phyloP scores from a whole-genome alignment of 2,113 vertebrate species.

The Pagrus major region DNA sequence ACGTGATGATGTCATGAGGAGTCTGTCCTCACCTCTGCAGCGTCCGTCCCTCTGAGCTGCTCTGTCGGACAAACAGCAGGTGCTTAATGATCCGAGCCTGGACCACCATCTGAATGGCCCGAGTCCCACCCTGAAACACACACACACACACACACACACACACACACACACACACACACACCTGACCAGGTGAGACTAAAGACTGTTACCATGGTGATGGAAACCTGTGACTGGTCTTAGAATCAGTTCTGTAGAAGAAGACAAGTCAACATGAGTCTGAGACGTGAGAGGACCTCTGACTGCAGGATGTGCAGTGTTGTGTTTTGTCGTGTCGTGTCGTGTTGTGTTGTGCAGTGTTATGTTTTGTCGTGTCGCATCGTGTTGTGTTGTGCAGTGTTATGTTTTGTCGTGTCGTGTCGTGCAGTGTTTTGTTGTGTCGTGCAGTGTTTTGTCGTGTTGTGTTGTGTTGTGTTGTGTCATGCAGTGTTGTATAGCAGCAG shows the following conservation, averaged over 20 bases:
- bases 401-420: too few relatives aligned
- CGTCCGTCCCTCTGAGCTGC: slow-evolving; percentile 48
- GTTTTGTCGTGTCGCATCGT: too few relatives aligned
- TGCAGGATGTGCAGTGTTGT: too few relatives aligned
- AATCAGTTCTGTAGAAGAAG: neutral
- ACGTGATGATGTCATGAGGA: neutral
- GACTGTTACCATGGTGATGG: neutral
- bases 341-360: too few relatives aligned
- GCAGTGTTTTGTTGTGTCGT: too few relatives aligned
- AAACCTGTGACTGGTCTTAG: neutral
- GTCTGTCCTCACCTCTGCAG: slow-evolving; percentile 81
- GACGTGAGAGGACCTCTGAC: too few relatives aligned
- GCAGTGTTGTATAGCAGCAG: too few relatives aligned
- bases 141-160: slow-evolving; percentile 54
- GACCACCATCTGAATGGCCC: slow-evolving; percentile 87
- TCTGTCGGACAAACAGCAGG: slow-evolving; percentile 83
- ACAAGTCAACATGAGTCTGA: neutral
- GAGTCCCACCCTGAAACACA: slow-evolving; percentile 83
- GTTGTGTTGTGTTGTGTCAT: too few relatives aligned
- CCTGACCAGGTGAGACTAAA: slow-evolving; percentile 33
- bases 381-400: too few relatives aligned
- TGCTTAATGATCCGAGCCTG: slow-evolving; percentile 88
- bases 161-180: slow-evolving; percentile 54
- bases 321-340: too few relatives aligned
- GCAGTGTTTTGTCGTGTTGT: too few relatives aligned